Percentiles rank a stretch among this genome's conserved stretches.
Conservation (phyloP, 2,113 vertebrate genomes). For the Himantopus leucocephalus region DNA sequence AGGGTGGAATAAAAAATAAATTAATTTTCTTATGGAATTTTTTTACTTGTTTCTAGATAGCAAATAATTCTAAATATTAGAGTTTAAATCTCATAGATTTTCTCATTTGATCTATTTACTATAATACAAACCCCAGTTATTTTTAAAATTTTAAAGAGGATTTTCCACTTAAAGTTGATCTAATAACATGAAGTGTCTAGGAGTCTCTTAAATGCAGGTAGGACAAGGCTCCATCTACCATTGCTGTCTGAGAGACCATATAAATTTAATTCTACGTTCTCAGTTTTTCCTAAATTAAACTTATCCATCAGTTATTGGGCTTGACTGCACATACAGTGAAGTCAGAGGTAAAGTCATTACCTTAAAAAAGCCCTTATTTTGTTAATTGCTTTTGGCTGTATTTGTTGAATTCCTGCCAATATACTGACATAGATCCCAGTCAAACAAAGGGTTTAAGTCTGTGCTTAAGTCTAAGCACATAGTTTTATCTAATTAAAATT, state of each 20-base stretch:
- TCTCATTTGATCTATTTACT: background rate
- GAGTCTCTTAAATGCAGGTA: background rate
- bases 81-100: background rate
- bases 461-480: background rate
- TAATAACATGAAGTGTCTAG: background rate
- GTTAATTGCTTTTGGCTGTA: background rate
- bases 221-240: background rate
- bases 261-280: background rate
- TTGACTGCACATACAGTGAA: background rate
- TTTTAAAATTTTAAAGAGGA: background rate
- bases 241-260: background rate
- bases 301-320: background rate
- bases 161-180: background rate
- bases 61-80: background rate
- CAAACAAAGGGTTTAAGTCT: background rate
- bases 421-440: background rate
- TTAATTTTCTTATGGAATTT: background rate
- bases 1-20: background rate
- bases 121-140: background rate
- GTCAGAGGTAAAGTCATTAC: background rate
- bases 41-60: background rate
- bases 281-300: background rate
- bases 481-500: conserved; percentile 7
- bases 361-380: background rate
- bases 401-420: background rate